A percentile compares a stretch with the other conserved stretches of the same genome.
These are phyloP conservation scores for Drosophila rufa DNA, from an alignment of 1,140 invertebrate species.

Conservation along the genomic window DNA sequence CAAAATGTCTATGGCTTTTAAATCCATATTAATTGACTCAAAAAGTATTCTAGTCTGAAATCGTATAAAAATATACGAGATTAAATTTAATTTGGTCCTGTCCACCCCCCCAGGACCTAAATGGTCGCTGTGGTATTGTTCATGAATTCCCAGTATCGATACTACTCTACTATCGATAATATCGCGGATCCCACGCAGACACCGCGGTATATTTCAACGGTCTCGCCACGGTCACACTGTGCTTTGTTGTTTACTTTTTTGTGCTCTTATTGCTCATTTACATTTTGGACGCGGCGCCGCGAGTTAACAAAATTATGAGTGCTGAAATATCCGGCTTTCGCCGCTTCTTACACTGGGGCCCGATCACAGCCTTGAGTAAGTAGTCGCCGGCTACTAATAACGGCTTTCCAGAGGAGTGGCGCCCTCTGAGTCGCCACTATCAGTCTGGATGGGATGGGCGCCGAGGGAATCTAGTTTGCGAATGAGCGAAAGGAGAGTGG, in stretches of 20 bases:
- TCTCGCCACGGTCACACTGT: background rate
- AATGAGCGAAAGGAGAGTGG: conserved; percentile 14
- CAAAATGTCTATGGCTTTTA: no score
- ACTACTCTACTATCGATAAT: background rate
- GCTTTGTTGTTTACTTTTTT: conserved; percentile 42
- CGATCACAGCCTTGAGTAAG: conserved; percentile 91
- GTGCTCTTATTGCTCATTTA: conserved; percentile 31
- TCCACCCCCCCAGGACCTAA: no score
- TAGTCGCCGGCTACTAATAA: conserved; percentile 33
- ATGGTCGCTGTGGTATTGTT: no score
- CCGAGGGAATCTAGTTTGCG: conserved; percentile 9
- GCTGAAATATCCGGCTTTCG: conserved; percentile 85
- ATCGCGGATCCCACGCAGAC: background rate
- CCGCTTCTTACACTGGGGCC: conserved; percentile 91
- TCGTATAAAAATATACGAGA: no score
- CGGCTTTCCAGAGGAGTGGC: background rate
- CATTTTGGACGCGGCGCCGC: conserved; percentile 40
- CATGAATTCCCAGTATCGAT: no score
- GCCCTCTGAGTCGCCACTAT: background rate
- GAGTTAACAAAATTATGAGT: conserved; percentile 55
- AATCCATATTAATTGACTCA: no score
- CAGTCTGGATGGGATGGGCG: background rate
- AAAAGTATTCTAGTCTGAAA: no score
- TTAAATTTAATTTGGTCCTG: no score
- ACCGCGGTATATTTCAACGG: background rate